phyloP scores from a whole-genome alignment of 2,888 invertebrate species.

The Cataglyphis albicans region DNA sequence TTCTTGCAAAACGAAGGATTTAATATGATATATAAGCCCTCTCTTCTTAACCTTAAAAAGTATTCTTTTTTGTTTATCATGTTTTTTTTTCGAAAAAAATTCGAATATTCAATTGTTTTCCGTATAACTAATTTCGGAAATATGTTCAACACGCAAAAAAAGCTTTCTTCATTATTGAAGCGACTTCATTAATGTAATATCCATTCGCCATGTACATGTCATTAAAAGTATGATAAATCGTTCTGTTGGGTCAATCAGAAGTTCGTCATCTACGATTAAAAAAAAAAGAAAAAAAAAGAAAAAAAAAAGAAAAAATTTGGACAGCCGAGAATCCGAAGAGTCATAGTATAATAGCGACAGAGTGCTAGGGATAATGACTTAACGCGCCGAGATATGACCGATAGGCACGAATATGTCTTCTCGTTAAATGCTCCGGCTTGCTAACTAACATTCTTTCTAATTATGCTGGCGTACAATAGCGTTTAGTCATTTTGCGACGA shows the following conservation, averaged over 20 bases:
- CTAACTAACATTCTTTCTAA: background rate
- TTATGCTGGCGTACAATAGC: background rate
- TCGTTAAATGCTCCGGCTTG: constrained; percentile 17
- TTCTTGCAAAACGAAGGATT: constrained; percentile 1
- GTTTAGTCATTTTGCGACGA: background rate
- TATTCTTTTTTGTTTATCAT: background rate
- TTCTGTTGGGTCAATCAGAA: constrained; percentile 65
- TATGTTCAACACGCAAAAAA: constrained; percentile 18
- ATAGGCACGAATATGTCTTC: constrained; percentile 28
- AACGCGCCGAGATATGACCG: background rate
- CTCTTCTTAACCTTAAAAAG: constrained; percentile 6
- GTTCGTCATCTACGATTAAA: constrained; percentile 66
- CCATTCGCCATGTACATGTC: constrained; percentile 33
- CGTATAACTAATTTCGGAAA: constrained; percentile 18
- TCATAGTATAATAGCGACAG: constrained; percentile 47
- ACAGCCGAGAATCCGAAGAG: constrained; percentile 53
- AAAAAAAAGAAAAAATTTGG: constrained; percentile 44
- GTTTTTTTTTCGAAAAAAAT: background rate
- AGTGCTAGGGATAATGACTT: constrained; percentile 26
- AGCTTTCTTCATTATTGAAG: constrained; percentile 2
- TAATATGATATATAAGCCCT: background rate
- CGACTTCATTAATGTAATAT: constrained; percentile 10
- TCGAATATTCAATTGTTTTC: constrained; percentile 8
- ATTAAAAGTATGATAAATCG: constrained; percentile 64
- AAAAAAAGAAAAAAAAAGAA: background rate